phyloP scores from a whole-genome alignment of 2,888 invertebrate genomes.

The Brachypalpus laphriformis region DNA sequence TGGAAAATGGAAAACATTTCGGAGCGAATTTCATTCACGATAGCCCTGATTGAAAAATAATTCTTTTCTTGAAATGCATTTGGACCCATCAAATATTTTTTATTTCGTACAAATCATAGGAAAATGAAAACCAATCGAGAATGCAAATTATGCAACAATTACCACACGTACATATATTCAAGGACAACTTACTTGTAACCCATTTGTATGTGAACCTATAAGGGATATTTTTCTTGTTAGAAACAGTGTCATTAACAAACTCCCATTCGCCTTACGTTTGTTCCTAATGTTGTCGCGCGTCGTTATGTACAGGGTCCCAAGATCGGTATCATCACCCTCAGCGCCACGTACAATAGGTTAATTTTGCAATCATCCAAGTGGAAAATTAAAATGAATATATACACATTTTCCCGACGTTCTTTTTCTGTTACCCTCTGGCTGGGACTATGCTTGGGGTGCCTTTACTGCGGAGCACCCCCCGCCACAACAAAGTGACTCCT shows the following conservation, averaged over 20 bases:
- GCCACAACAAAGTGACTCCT: constrained; percentile 37
- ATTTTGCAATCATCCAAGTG: constrained; percentile 82
- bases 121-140: too few relatives aligned
- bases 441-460: constrained; percentile 35
- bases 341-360: constrained; percentile 79
- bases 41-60: too few relatives aligned
- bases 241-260: constrained; percentile 37
- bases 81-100: too few relatives aligned
- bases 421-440: constrained; percentile 9
- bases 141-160: background rate
- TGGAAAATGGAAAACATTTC: too few relatives aligned
- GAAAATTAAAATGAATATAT: constrained; percentile 81
- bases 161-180: background rate
- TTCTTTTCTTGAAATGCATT: too few relatives aligned
- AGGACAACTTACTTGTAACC: background rate
- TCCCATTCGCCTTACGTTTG: constrained; percentile 34
- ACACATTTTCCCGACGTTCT: constrained; percentile 62
- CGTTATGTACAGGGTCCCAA: constrained; percentile 81
- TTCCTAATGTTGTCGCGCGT: constrained; percentile 77
- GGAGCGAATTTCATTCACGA: too few relatives aligned
- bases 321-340: constrained; percentile 23
- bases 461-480: background rate
- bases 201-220: background rate
- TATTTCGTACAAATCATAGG: too few relatives aligned
- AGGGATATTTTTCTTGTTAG: constrained; percentile 14